These are phyloP conservation scores for Leptopilina clavipes DNA, from an alignment of 1,140 invertebrate species.

Conservation along the genomic window DNA sequence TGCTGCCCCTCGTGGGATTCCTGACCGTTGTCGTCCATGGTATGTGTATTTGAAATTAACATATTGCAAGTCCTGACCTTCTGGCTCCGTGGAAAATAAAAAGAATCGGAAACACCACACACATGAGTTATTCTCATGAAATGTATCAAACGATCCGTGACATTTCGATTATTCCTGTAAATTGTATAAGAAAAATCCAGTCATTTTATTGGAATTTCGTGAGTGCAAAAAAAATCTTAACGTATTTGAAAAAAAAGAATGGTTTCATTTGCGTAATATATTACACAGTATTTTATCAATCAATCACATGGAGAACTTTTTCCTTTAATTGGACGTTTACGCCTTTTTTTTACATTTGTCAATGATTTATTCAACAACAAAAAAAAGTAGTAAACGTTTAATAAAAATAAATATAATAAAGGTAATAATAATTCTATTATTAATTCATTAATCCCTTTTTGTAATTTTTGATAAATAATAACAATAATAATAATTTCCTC, in stretches of 20 bases:
- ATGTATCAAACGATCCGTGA: constrained; percentile 24
- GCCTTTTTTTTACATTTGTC: background rate
- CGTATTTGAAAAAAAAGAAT: constrained; percentile 1
- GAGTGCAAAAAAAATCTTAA: background rate
- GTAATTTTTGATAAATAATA: too few relatives aligned
- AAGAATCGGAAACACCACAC: background rate
- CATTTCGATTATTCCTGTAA: constrained; percentile 15
- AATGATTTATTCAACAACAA: too few relatives aligned
- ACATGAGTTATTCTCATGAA: background rate
- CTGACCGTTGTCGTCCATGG: constrained; percentile 60
- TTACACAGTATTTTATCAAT: background rate
- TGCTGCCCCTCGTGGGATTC: constrained; percentile 61
- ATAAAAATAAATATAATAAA: too few relatives aligned
- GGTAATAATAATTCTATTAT: too few relatives aligned
- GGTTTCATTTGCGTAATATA: constrained; percentile 8
- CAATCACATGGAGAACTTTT: background rate
- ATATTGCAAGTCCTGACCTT: constrained; percentile 23
- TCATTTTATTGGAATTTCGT: background rate
- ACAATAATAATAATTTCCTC: too few relatives aligned
- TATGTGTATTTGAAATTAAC: constrained; percentile 45
- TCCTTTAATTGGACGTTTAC: background rate
- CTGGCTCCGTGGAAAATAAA: background rate
- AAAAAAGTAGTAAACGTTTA: too few relatives aligned
- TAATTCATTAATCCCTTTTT: too few relatives aligned
- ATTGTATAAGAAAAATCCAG: background rate